These are phyloP conservation scores for Synaphobranchus kaupii DNA, from an alignment of 2,797 vertebrate genomes.

Conservation along the genomic window DNA sequence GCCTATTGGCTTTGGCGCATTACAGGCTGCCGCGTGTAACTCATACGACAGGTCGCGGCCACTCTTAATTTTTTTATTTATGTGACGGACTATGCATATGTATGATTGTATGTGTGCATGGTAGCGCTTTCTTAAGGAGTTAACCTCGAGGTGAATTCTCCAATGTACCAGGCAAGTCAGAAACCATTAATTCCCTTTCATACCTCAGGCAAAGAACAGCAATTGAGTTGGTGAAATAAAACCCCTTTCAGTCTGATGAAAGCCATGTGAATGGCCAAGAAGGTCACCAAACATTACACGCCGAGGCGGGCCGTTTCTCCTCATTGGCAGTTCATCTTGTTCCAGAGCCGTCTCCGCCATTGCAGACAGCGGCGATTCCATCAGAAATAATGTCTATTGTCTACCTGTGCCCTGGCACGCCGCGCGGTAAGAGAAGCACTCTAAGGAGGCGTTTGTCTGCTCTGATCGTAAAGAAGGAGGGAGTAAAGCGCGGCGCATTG, in stretches of 20 bases:
- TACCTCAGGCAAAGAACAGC: constrained; percentile 58
- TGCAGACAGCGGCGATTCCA: background rate
- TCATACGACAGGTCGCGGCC: too few relatives aligned
- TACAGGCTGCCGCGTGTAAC: too few relatives aligned
- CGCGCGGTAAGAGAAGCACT: background rate
- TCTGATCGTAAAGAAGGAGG: too few relatives aligned
- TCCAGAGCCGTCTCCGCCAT: background rate
- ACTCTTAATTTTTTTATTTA: too few relatives aligned
- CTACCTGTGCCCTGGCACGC: background rate
- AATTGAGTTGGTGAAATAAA: constrained; percentile 57
- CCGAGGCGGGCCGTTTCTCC: background rate
- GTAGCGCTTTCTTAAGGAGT: constrained; percentile 31
- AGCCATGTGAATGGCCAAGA: constrained; percentile 54
- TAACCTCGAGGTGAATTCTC: constrained; percentile 55
- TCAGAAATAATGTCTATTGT: background rate
- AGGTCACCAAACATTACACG: constrained; percentile 59
- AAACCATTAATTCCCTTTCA: constrained; percentile 59
- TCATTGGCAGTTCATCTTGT: background rate
- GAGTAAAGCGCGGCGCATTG: background rate
- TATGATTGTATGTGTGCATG: background rate
- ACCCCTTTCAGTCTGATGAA: constrained; percentile 62
- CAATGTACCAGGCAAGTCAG: constrained; percentile 57
- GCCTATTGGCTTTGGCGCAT: too few relatives aligned
- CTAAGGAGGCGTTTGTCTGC: background rate
- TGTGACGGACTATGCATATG: background rate